phyloP scores from a whole-genome alignment of 2,797 vertebrate species.

The Geotria australis region DNA sequence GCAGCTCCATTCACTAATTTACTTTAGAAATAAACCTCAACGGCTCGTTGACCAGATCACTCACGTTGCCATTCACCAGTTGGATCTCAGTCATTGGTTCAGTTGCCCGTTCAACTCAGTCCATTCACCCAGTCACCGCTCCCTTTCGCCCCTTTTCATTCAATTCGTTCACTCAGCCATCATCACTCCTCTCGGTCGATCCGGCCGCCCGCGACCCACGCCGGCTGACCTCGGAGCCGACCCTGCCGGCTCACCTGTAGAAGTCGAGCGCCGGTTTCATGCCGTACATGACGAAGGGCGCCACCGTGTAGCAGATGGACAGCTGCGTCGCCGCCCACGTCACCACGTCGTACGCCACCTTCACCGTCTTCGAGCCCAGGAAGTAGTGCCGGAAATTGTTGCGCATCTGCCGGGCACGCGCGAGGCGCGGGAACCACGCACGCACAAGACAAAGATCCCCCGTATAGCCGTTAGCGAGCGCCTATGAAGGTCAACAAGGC shows the following conservation, averaged over 20 bases:
- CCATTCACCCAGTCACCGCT: too few relatives aligned
- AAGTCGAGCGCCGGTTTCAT: conserved; percentile 54
- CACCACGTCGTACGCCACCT: conserved; percentile 42
- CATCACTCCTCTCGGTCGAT: too few relatives aligned
- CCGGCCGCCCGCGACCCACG: too few relatives aligned
- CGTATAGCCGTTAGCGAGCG: too few relatives aligned
- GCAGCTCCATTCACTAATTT: conserved; percentile 19
- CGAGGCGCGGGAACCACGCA: too few relatives aligned
- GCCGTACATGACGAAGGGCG: conserved; percentile 69
- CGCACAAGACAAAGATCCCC: too few relatives aligned
- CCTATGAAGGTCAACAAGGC: too few relatives aligned
- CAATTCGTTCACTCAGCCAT: too few relatives aligned
- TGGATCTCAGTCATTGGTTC: too few relatives aligned
- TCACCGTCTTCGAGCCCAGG: conserved; percentile 24
- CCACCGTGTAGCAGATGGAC: conserved; percentile 79
- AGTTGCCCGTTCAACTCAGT: too few relatives aligned
- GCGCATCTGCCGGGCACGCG: conserved; percentile 29
- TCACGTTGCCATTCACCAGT: conserved; percentile 1
- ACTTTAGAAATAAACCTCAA: conserved; percentile 33
- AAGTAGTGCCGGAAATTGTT: conserved; percentile 63
- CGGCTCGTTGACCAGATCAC: conserved; percentile 11
- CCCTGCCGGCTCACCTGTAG: conserved; percentile 40
- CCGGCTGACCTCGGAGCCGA: conserved; percentile 10
- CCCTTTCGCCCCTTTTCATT: too few relatives aligned
- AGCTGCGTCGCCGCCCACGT: conserved; percentile 68